Percentiles rank a stretch among this genome's conserved stretches.
Evolutionary conservation across 2,888 invertebrate genomes (phyloP).

Genomic region (Cephus pygmeus): DNA sequence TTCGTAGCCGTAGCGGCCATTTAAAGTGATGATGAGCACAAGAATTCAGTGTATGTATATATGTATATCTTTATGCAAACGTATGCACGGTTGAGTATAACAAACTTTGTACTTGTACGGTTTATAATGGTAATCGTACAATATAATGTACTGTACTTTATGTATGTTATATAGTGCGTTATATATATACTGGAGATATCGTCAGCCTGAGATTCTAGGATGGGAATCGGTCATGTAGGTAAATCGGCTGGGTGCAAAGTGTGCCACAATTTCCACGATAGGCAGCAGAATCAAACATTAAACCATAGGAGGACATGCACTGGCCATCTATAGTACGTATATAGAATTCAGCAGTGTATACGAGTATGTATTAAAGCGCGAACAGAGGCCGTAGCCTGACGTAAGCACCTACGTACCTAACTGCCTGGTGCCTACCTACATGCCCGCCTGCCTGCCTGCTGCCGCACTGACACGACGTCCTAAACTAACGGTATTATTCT

Average conservation of each 20-base stretch:
- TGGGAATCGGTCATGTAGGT: not conserved
- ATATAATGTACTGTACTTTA: not conserved
- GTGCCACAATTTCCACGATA: not conserved
- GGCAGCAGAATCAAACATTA: not conserved
- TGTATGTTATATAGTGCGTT: not conserved
- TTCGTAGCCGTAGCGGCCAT: not conserved
- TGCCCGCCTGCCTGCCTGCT: constrained; percentile 43
- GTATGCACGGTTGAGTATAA: too few species aligned
- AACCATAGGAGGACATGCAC: not conserved
- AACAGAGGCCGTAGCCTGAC: constrained; percentile 23
- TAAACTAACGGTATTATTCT: constrained; percentile 62
- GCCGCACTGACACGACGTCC: constrained; percentile 49
- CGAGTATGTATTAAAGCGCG: not conserved
- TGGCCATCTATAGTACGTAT: not conserved
- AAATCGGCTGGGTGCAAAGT: not conserved
- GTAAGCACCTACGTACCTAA: not conserved
- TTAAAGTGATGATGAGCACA: not conserved
- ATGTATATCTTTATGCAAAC: constrained; percentile 21
- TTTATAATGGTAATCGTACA: not conserved
- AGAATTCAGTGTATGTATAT: constrained; percentile 11
- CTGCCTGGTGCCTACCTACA: not conserved
- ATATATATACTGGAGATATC: not conserved
- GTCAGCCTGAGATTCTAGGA: not conserved
- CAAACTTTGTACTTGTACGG: not conserved
- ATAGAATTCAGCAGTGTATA: not conserved